Evolutionary conservation across 1,140 invertebrate species (phyloP), one percentile per base, ranked within the genome.

Genomic region (Drosophila quadrilineata): DNA sequence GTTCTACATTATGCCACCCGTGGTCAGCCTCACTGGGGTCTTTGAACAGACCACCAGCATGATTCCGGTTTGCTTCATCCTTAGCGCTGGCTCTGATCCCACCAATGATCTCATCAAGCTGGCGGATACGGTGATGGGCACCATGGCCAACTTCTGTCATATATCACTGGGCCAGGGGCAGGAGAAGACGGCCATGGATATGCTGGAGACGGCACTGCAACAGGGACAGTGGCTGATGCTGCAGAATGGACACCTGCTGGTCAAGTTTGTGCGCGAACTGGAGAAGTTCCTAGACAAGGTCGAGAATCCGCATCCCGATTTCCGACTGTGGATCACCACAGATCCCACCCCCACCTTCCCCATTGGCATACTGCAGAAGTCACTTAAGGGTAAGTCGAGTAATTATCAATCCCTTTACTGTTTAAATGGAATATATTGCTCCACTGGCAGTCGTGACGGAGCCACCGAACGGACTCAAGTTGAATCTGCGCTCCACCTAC

Each of bases 261-360:
- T 96, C 0, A 91, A 91, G n/a, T 98, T 97, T 91, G 92, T 96
- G 0, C 92, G 92, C 17, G 92, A 94, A 35, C 89, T 98, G 36
- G 96, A 98, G 88, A 97, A 97, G 84, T 91, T 94, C 60, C 88
- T 98, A 31, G 96, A 97, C 69, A 92, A 93, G 71, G 92, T 96
- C 49, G 92, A 90, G 35, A 94, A 94, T 72, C 95, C 95, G 0
- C 95, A 98, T 91, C 94, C 95, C 0, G 95, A 97, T 88, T 98
- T 98, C 89, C 91, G 97, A n/a, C 90, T 98, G 0, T 98, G 96
- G 96, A 90, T 98, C 19, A 98, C 96, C 1, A 98, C 96, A 0
- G 96, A 98, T 87, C 95, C 96, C 0, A 95, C 94, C 0, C 93
- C 93, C 0, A 92, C 92, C 1, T 98, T 98, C 89, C 96, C 97